Evolutionary conservation across 2,113 vertebrate species (phyloP).

Genomic region (Neogobius melanostomus): DNA sequence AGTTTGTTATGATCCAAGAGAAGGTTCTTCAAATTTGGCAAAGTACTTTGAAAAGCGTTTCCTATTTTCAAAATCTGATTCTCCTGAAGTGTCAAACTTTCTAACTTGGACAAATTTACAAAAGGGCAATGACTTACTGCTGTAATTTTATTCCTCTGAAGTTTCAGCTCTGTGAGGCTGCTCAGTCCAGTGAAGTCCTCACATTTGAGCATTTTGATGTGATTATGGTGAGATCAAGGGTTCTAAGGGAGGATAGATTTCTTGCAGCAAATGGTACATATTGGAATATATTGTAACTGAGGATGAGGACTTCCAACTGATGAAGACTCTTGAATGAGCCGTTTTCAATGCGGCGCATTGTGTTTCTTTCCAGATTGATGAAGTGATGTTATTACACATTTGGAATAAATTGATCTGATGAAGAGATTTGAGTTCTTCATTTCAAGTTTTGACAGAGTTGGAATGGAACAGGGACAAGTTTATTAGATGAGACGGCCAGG

Average conservation of each 20-base stretch:
- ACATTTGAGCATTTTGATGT: background rate
- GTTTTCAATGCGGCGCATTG: too few relatives aligned
- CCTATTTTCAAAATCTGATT: background rate
- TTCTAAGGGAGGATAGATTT: conserved; percentile 38
- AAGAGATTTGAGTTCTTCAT: too few relatives aligned
- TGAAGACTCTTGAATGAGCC: too few relatives aligned
- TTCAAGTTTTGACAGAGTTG: conserved; percentile 37
- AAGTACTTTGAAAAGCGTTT: background rate
- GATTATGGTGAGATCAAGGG: conserved; percentile 61
- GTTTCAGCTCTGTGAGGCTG: background rate
- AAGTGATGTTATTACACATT: too few relatives aligned
- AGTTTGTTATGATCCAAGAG: conserved; percentile 62
- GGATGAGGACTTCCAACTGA: too few relatives aligned
- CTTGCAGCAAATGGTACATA: conserved; percentile 40
- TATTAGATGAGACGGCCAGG: conserved; percentile 41
- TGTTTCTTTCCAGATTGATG: too few relatives aligned
- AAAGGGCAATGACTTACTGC: background rate
- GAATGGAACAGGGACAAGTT: conserved; percentile 68
- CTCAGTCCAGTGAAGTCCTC: background rate
- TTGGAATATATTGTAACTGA: too few relatives aligned
- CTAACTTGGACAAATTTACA: background rate
- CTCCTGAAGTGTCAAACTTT: background rate
- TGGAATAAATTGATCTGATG: too few relatives aligned
- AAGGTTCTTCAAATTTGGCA: conserved; percentile 57
- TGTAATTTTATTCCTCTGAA: background rate